Evolutionary conservation across 1,140 invertebrate species (phyloP).

Genomic region (Monochamus saltuarius): DNA sequence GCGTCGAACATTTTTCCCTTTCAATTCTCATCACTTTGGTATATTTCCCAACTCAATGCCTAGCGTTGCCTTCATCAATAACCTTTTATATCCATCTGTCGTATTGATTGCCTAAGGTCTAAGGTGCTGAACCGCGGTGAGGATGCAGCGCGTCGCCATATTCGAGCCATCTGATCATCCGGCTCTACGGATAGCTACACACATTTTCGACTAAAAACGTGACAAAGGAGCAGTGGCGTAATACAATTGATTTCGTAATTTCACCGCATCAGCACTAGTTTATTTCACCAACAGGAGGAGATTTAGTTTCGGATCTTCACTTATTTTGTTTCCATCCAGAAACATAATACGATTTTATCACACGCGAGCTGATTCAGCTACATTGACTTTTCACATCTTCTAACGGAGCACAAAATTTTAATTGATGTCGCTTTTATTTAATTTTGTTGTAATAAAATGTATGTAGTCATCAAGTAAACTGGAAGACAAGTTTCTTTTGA

Average conservation of each 20-base stretch:
- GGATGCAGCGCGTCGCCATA: neutral
- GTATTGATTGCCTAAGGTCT: slow-evolving; percentile 1
- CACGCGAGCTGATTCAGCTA: too few relatives aligned
- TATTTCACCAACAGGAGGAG: too few relatives aligned
- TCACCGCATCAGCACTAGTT: neutral
- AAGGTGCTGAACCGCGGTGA: neutral
- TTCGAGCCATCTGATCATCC: slow-evolving; percentile 6
- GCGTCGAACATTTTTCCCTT: slow-evolving; percentile 5
- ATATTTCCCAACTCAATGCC: slow-evolving; percentile 9
- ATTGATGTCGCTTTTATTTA: too few relatives aligned
- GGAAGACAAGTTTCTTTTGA: too few relatives aligned
- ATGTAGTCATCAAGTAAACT: too few relatives aligned
- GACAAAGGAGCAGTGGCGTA: neutral
- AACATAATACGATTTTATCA: too few relatives aligned
- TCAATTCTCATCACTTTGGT: slow-evolving; percentile 5
- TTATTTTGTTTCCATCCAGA: too few relatives aligned
- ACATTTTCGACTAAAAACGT: slow-evolving; percentile 1
- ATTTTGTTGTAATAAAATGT: too few relatives aligned
- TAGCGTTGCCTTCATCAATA: slow-evolving; percentile 9
- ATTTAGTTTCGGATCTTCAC: too few relatives aligned
- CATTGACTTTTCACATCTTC: too few relatives aligned
- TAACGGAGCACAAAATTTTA: too few relatives aligned
- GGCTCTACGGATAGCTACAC: neutral
- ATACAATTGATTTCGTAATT: slow-evolving; percentile 5
- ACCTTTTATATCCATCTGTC: slow-evolving; percentile 17